Conservation (phyloP, 2,113 vertebrate genomes). For the Thamnaconus septentrionalis region DNA sequence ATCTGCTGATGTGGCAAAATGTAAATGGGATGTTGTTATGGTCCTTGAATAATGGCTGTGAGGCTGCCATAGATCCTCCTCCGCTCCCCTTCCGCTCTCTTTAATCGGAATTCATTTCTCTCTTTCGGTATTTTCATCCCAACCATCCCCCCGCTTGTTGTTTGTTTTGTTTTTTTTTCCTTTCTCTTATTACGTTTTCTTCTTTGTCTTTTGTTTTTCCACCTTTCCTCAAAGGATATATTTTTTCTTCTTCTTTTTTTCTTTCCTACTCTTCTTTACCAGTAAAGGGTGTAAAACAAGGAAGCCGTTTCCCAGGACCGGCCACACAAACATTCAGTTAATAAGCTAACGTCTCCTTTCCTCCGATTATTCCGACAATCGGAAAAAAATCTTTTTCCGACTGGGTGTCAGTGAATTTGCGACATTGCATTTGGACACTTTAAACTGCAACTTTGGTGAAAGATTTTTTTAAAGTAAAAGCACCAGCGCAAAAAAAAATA, state of each 20-base stretch:
- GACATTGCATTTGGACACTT: too few species aligned
- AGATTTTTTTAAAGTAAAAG: too few species aligned
- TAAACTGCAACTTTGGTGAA: too few species aligned
- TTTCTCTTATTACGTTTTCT: not conserved
- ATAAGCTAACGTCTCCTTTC: too few species aligned
- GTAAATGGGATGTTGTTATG: constrained; percentile 32
- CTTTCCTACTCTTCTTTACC: not conserved
- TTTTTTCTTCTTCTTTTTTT: not conserved
- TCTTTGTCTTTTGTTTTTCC: not conserved
- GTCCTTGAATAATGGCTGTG: constrained; percentile 29
- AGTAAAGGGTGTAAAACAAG: not conserved
- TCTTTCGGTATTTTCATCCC: not conserved
- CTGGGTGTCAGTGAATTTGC: too few species aligned
- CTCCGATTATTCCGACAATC: too few species aligned
- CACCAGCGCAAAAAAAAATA: too few species aligned
- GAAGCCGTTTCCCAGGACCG: too few species aligned
- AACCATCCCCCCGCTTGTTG: not conserved
- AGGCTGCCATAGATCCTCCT: constrained; percentile 6
- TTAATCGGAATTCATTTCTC: not conserved
- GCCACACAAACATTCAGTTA: too few species aligned
- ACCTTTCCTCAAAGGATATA: too few species aligned
- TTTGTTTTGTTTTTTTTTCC: not conserved
- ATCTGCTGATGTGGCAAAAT: constrained; percentile 48
- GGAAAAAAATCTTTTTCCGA: too few species aligned
- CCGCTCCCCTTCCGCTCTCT: not conserved